These are phyloP conservation scores for Ameiurus melas DNA, from an alignment of 2,113 vertebrate species.

Conservation along the genomic window DNA sequence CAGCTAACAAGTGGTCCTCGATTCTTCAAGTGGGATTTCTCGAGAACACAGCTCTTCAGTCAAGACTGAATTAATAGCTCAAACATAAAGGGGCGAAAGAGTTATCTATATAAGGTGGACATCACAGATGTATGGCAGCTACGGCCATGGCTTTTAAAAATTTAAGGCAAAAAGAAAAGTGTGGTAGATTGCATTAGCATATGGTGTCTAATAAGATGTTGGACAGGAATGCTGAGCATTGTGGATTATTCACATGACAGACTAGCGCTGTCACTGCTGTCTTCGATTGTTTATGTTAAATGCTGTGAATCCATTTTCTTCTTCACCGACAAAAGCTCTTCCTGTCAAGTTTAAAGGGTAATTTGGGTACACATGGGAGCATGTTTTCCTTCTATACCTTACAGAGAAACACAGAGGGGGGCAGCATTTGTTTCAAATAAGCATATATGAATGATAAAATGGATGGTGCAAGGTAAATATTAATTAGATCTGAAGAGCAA, in stretches of 20 bases:
- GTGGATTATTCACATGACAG: conserved; percentile 4
- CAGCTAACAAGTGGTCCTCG: background rate
- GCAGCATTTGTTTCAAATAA: conserved; percentile 41
- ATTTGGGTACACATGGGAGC: conserved; percentile 36
- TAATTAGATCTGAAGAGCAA: conserved; percentile 41
- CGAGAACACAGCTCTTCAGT: background rate
- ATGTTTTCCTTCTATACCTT: conserved; percentile 5
- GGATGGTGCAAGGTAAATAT: conserved; percentile 34
- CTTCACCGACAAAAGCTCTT: conserved; percentile 23
- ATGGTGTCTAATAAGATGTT: conserved; percentile 8
- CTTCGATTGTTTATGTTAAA: conserved; percentile 25
- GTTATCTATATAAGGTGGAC: background rate
- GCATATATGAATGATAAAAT: conserved; percentile 33
- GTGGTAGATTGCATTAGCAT: background rate
- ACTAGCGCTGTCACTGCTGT: conserved; percentile 10
- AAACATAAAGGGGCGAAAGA: background rate
- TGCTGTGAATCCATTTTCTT: conserved; percentile 4
- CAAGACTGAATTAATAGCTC: background rate
- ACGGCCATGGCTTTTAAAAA: too few relatives aligned
- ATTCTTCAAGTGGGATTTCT: conserved; percentile 12
- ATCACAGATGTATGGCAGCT: background rate
- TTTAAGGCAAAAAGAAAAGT: background rate
- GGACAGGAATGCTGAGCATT: background rate
- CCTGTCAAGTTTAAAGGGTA: conserved; percentile 34
- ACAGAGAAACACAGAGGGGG: conserved; percentile 9